A percentile compares a stretch with the other conserved stretches of the same genome.
Conservation (phyloP, 2,888 invertebrate genomes). For the Tubulanus polymorphus region DNA sequence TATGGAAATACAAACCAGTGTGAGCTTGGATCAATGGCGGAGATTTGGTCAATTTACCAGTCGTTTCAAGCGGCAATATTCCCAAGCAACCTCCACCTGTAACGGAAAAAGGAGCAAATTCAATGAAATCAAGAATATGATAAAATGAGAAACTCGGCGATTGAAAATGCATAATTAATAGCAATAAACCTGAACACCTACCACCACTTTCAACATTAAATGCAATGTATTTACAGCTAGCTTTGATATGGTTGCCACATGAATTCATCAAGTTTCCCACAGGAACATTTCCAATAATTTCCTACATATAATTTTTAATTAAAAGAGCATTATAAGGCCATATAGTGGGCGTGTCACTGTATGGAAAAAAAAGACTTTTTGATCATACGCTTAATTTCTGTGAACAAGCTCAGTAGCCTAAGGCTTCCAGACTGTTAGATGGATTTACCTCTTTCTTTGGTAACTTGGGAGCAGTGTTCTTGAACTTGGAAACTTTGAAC, state of each 20-base stretch:
- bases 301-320: too few species aligned
- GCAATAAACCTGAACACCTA: conserved; percentile 36
- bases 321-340: too few species aligned
- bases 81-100: conserved; percentile 77
- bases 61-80: conserved; percentile 80
- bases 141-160: not conserved
- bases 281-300: too few species aligned
- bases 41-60: conserved; percentile 79
- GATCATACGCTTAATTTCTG: too few species aligned
- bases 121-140: conserved; percentile 1
- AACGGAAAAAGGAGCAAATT: conserved; percentile 7
- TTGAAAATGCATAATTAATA: not conserved
- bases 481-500: conserved; percentile 96
- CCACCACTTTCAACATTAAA: conserved; percentile 91
- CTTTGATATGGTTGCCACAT: conserved; percentile 90
- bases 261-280: conserved; percentile 85
- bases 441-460: conserved; percentile 77
- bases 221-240: conserved; percentile 89
- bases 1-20: conserved; percentile 37
- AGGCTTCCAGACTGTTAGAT: too few species aligned
- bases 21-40: conserved; percentile 51
- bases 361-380: too few species aligned
- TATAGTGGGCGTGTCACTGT: too few species aligned
- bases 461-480: conserved; percentile 94
- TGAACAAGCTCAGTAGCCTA: too few species aligned